Evolutionary conservation across 2,888 invertebrate species (phyloP), one percentile per base, ranked within the genome.

Genomic region (Lacanobia oleracea): DNA sequence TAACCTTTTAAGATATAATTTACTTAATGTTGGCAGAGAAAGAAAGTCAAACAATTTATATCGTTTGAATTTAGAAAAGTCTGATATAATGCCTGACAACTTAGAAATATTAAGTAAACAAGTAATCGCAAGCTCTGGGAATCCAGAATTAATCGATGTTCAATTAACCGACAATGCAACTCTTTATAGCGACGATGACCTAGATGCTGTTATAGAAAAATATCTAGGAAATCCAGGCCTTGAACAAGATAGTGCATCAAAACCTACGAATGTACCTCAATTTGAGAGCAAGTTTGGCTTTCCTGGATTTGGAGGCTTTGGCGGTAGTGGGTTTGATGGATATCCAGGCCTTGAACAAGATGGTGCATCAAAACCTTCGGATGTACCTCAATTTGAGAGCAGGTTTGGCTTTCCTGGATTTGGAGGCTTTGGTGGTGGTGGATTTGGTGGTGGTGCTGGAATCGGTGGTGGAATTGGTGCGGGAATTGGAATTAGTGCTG

Each of bases 401-500:
- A 64, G 65, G 54, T 64, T 48, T 0, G 63, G 53, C 7, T 48
- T 4, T 40, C 40, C 23, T 12, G 40, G 23, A 1, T n/a, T 0
- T 10, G 37, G 33, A 14, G 68, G 37, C 23, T 21, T 40, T 9
- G 37, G 23, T 1, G 69, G 68, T 14, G 45, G 60, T 7, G 57
- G 27, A 1, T 9, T 43, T 14, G 59, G 61, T 16, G 18, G 16
- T 7, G 53, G 68, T 1, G 48, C n/a, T 27, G 56, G 56, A 10
- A 0, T 67, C 1, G 40, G 72, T 21, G 69, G 4, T 37, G 68
- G 33, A 45, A n/a, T 68, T 37, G 8, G n/a, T 67, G 53, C 14
- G 54, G 68, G 40, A 0, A 21, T 57, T 50, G 50, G 68, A 1
- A 9, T 67, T 18, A 33, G 16, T 4, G 70, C 57, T 9, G 18